These are phyloP conservation scores for Liparis tanakae DNA, from an alignment of 2,797 vertebrate species.

Conservation along the genomic window DNA sequence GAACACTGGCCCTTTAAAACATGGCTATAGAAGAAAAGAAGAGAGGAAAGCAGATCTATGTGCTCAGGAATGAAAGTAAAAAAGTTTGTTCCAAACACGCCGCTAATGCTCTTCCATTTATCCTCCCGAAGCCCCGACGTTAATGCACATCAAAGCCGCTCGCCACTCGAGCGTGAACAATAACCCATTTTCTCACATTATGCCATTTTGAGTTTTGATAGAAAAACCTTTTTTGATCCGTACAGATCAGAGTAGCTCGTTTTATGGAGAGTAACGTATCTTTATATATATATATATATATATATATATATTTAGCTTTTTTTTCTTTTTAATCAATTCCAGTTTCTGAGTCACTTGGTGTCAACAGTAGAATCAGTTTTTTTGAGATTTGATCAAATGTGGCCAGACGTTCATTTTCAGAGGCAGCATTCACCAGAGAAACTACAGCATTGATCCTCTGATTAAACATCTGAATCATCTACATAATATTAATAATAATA, in stretches of 20 bases:
- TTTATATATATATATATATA: not conserved
- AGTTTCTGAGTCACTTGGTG: slow-evolving; percentile 8
- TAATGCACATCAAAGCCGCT: slow-evolving; percentile 51
- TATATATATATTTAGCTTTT: too few species aligned
- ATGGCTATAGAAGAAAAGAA: not conserved
- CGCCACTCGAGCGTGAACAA: slow-evolving; percentile 34
- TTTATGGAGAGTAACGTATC: slow-evolving; percentile 1
- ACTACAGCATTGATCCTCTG: not conserved
- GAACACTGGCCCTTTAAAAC: slow-evolving; percentile 10
- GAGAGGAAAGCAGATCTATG: slow-evolving; percentile 5
- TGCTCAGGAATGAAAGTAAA: slow-evolving; percentile 32
- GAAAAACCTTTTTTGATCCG: slow-evolving; percentile 17
- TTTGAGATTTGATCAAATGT: slow-evolving; percentile 6
- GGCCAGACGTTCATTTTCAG: too few species aligned
- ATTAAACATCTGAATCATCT: not conserved
- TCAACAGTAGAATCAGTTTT: not conserved
- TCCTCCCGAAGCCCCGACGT: slow-evolving; percentile 54
- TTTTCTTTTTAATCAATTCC: not conserved
- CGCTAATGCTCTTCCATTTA: slow-evolving; percentile 65
- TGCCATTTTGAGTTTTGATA: slow-evolving; percentile 34
- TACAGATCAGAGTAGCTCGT: slow-evolving; percentile 19
- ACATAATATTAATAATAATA: too few species aligned
- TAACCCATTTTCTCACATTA: slow-evolving; percentile 46
- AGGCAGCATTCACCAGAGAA: not conserved
- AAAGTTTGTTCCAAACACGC: slow-evolving; percentile 58